Percentiles rank a stretch among this genome's conserved stretches.
phyloP scores from a whole-genome alignment of 1,140 invertebrate species.

The Thalassaphorura encarpata region DNA sequence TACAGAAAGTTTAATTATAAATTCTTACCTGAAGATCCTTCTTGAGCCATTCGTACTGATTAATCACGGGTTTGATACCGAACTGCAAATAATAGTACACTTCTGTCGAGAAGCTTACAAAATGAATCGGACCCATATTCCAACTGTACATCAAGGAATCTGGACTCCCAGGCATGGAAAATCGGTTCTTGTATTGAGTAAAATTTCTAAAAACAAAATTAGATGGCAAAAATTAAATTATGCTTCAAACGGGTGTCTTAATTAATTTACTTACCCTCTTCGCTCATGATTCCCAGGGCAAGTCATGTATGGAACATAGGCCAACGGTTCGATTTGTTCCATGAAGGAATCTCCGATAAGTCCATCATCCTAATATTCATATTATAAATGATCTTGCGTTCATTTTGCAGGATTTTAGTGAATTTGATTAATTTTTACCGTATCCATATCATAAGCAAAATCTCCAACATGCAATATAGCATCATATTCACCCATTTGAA shows the following conservation, averaged over 20 bases:
- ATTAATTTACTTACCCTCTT: slow-evolving; percentile 57
- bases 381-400: not conserved
- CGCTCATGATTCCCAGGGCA: slow-evolving; percentile 81
- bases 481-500: slow-evolving; percentile 41
- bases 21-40: slow-evolving; percentile 58
- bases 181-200: slow-evolving; percentile 70
- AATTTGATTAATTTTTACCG: slow-evolving; percentile 2
- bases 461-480: slow-evolving; percentile 47
- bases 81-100: slow-evolving; percentile 87
- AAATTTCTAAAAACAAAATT: slow-evolving; percentile 79
- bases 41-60: slow-evolving; percentile 83
- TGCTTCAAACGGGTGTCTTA: slow-evolving; percentile 79
- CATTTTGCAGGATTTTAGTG: not conserved
- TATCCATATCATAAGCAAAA: slow-evolving; percentile 47
- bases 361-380: slow-evolving; percentile 47
- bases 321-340: slow-evolving; percentile 68
- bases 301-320: slow-evolving; percentile 83
- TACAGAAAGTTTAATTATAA: not conserved
- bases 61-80: slow-evolving; percentile 66
- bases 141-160: slow-evolving; percentile 80
- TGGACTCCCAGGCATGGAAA: slow-evolving; percentile 74
- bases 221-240: slow-evolving; percentile 81
- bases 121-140: slow-evolving; percentile 83
- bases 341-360: slow-evolving; percentile 79
- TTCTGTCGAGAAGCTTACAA: slow-evolving; percentile 86